Base-by-base conservation (phyloP, 2,888 invertebrate genomes). In the Ormia ochracea region DNA sequence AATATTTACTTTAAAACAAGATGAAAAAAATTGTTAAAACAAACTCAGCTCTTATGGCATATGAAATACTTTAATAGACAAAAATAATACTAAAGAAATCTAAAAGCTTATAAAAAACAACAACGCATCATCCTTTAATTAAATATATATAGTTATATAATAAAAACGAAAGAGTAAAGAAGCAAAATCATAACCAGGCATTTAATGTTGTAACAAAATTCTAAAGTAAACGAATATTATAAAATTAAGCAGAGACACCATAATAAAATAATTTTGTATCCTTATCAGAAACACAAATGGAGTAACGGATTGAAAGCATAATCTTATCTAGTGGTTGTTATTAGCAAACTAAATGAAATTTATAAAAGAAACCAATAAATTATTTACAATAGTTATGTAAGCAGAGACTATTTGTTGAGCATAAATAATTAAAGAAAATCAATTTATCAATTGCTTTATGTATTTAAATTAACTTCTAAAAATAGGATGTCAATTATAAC, bases 181-280 rank as follows among this genome's bases (percentile, higher is more conserved):
- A 56, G 41, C 9, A 58, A 61, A 75, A 56, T 5, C 21, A 54
- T 43, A 69, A 52, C 48, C 43, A 61, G 75, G 80, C 80, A 80
- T 80, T 80, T 80, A 80, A 80, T 72, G 75, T 75, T 80, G 80
- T 76, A 80, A 80, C 80, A 54, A 61, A 72, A 72, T 80, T 72
- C 80, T 80, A 75, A 79, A 79, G 12, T 28, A 43, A 70, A 56
- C 54, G 17, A 68, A 59, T 65, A 70, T 50, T 52, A 75, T 52
- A 74, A 59, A n/a, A 59, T 66, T 65, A 74, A 78, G 52, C 31
- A 45, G n/a, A n/a, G n/a, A n/a, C n/a, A n/a, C n/a, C n/a, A n/a
- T n/a, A n/a, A n/a, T n/a, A n/a, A n/a, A 43, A 52, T 33, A 68
- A 59, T 45, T n/a, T n/a, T 5, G 4, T 14, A 38, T 4, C 31